Base-by-base conservation (phyloP, 2,113 vertebrate genomes). In the Antigone vipio region DNA sequence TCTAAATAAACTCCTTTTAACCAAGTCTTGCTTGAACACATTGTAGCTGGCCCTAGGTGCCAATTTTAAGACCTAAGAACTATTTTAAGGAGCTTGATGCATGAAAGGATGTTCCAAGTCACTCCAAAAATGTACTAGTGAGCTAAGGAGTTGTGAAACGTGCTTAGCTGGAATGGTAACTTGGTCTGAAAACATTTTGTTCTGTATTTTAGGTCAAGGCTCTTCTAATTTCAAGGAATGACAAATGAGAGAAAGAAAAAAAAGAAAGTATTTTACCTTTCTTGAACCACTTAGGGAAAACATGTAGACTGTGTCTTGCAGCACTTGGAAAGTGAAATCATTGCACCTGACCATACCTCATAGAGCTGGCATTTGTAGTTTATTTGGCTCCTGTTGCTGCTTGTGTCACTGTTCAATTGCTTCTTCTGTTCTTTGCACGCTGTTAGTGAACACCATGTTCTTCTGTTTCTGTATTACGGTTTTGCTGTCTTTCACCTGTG, bases 1-100 rank as follows among this genome's bases (percentile, higher is more conserved):
- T 95, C 90, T 85, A 82, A 94, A 93, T 96, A 95, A 92, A 85
- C 69, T 91, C 64, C 30, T 88, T 95, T 95, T 95, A 92, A 92
- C 35, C 60, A 94, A 93, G 44, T 71, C 62, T 85, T 92, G 17
- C 75, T 90, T 85, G 76, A 96, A 55, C 27, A 68, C 29, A 60
- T 78, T 91, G 55, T 49, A 85, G 29, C 35, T 92, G 82, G 69
- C 76, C 78, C 77, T 64, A 45, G 66, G 84, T 91, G 74, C 22
- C 80, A 91, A 67, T 84, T 95, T 92, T 80, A 89, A 87, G 12
- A 69, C 76, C 73, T 55, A 60, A 84, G 55, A 58, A 67, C 77
- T 88, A 68, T 60, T 93, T 88, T 89, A 87, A 60, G 69, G 56
- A 95, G 69, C 85, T 35, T 89, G 62, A 87, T 92, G 79, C 35